A percentile compares a stretch with the other conserved stretches of the same genome.
Conservation (phyloP, 2,888 invertebrate genomes). For the Carpatolechia fugitivella region DNA sequence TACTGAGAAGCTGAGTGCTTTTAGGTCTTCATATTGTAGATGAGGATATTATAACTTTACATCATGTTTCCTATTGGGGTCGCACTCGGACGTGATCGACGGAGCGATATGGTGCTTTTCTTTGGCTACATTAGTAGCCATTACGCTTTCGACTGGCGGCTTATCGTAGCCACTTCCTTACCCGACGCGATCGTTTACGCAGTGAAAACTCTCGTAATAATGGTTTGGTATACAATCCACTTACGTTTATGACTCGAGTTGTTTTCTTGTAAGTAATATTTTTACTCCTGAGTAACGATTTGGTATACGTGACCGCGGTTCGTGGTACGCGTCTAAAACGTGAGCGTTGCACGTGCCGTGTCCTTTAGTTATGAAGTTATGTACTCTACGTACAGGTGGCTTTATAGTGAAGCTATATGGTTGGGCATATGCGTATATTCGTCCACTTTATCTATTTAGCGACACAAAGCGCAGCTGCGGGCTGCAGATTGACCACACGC, state of each 20-base stretch:
- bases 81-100: constrained; percentile 47
- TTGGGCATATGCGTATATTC: constrained; percentile 16
- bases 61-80: constrained; percentile 36
- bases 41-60: constrained; percentile 20
- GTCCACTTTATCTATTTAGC: constrained; percentile 44
- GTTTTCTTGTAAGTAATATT: constrained; percentile 22
- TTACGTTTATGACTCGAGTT: constrained; percentile 22
- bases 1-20: no score
- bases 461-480: constrained; percentile 53
- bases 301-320: constrained; percentile 13
- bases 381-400: constrained; percentile 27
- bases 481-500: constrained; percentile 48
- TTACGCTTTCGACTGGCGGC: constrained; percentile 44
- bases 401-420: not conserved
- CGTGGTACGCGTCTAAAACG: constrained; percentile 25
- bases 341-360: constrained; percentile 40
- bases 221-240: constrained; percentile 22
- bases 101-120: constrained; percentile 43
- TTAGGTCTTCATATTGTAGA: not conserved
- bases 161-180: constrained; percentile 40
- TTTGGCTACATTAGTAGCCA: constrained; percentile 45
- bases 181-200: constrained; percentile 25
- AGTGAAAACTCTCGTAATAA: constrained; percentile 30
- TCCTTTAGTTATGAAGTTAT: constrained; percentile 20
- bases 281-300: constrained; percentile 14